These are phyloP conservation scores for Brachionus angularis DNA, from an alignment of 1,140 invertebrate species.

Conservation along the genomic window DNA sequence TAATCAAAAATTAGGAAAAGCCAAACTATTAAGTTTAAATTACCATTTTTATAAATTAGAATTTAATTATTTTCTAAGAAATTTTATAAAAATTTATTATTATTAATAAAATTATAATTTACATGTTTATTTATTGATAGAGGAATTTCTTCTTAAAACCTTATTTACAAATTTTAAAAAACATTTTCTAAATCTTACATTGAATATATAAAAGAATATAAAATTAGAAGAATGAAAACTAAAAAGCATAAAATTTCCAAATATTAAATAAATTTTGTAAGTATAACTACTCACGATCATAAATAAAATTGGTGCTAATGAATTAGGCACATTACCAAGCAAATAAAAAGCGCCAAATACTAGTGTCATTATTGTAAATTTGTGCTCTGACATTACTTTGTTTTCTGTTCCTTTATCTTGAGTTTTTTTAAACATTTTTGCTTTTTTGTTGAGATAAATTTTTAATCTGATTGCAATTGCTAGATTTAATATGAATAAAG, in stretches of 20 bases:
- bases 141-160: not conserved
- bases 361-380: constrained; percentile 36
- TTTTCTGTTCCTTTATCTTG: not conserved
- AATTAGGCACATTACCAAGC: constrained; percentile 38
- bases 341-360: constrained; percentile 26
- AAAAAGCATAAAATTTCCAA: constrained; percentile 35
- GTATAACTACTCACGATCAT: not conserved
- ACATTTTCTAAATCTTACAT: constrained; percentile 18
- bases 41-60: no score
- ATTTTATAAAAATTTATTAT: no score
- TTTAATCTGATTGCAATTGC: constrained; percentile 4
- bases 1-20: no score
- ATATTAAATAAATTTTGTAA: constrained; percentile 30
- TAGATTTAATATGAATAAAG: constrained; percentile 8
- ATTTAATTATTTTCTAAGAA: no score
- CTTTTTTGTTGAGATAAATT: not conserved
- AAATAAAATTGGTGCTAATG: constrained; percentile 21
- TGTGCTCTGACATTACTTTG: not conserved
- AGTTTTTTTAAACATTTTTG: not conserved
- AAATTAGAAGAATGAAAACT: constrained; percentile 20
- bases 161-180: not conserved
- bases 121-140: no score
- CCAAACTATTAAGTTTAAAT: no score
- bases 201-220: constrained; percentile 29
- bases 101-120: no score